A percentile compares a stretch with the other conserved stretches of the same genome.
Conservation (phyloP, 2,113 vertebrate genomes). For the Grus americana region DNA sequence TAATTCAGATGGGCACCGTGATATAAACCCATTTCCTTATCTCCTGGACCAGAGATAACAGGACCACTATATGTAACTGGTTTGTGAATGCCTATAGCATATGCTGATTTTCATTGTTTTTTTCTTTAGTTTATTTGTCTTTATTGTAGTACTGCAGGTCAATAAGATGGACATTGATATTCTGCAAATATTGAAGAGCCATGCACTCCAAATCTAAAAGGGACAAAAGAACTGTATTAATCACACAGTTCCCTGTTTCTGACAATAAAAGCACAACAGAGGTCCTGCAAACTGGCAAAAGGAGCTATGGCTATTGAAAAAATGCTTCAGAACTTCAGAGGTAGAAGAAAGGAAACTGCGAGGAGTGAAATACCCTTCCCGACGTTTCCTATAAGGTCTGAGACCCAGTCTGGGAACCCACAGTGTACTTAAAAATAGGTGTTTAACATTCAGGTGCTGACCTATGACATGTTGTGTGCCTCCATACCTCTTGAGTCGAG, state of each 20-base stretch:
- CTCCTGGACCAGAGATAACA: not conserved
- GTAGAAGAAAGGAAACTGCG: not conserved
- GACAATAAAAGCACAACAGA: not conserved
- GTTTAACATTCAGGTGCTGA: not conserved
- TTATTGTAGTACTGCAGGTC: not conserved
- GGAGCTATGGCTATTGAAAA: not conserved
- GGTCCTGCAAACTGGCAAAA: not conserved
- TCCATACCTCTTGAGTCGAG: not conserved
- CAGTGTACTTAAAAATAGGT: not conserved
- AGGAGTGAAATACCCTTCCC: not conserved
- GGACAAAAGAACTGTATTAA: not conserved
- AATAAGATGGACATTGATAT: not conserved
- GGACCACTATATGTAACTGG: not conserved
- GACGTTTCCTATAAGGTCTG: not conserved
- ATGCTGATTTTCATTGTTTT: not conserved
- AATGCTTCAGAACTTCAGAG: not conserved
- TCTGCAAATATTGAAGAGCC: not conserved
- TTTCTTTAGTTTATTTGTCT: not conserved
- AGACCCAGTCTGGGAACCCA: not conserved
- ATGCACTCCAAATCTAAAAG: not conserved
- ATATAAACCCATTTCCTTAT: not conserved
- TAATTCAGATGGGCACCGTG: not conserved
- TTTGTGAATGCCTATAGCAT: not conserved
- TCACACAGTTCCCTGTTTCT: not conserved
- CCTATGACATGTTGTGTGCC: not conserved